These are phyloP conservation scores for Falcaria lacertinaria DNA, from an alignment of 2,888 invertebrate species.

Conservation along the genomic window DNA sequence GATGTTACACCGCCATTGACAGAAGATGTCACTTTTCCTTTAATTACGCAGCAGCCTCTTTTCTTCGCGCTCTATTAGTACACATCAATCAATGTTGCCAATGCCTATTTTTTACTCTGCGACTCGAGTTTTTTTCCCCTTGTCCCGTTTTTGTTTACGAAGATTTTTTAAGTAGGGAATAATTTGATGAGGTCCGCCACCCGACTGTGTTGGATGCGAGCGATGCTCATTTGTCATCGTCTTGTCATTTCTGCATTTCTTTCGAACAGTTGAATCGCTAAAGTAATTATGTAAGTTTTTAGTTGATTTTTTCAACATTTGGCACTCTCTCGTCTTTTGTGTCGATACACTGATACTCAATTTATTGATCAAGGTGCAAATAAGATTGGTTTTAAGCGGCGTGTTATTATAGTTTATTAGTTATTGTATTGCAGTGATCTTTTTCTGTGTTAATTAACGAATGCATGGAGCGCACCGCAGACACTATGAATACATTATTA, in stretches of 20 bases:
- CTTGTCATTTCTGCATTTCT: slow-evolving; percentile 80
- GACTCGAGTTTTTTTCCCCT: slow-evolving; percentile 67
- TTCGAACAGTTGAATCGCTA: slow-evolving; percentile 72
- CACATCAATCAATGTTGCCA: slow-evolving; percentile 80
- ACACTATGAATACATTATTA: slow-evolving; percentile 76
- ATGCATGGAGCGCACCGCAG: slow-evolving; percentile 44
- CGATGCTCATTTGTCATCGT: slow-evolving; percentile 79
- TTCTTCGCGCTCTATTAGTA: slow-evolving; percentile 80
- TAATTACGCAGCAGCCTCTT: slow-evolving; percentile 75
- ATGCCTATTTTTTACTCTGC: slow-evolving; percentile 75
- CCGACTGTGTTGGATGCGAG: slow-evolving; percentile 72
- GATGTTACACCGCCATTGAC: slow-evolving; percentile 63
- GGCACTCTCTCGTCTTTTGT: slow-evolving; percentile 34
- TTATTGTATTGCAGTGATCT: neutral
- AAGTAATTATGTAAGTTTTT: slow-evolving; percentile 77
- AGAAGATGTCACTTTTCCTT: slow-evolving; percentile 77
- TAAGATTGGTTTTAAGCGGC: slow-evolving; percentile 8
- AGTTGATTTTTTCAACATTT: slow-evolving; percentile 57
- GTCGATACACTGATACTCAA: slow-evolving; percentile 33
- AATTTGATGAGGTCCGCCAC: slow-evolving; percentile 80
- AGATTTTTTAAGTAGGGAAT: slow-evolving; percentile 79
- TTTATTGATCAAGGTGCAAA: slow-evolving; percentile 23
- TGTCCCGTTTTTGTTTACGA: slow-evolving; percentile 74
- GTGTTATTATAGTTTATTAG: neutral
- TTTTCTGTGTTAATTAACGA: slow-evolving; percentile 30